Percentiles rank a stretch among this genome's conserved stretches.
phyloP scores from a whole-genome alignment of 1,140 invertebrate genomes.

The Neuroterus valhalla region DNA sequence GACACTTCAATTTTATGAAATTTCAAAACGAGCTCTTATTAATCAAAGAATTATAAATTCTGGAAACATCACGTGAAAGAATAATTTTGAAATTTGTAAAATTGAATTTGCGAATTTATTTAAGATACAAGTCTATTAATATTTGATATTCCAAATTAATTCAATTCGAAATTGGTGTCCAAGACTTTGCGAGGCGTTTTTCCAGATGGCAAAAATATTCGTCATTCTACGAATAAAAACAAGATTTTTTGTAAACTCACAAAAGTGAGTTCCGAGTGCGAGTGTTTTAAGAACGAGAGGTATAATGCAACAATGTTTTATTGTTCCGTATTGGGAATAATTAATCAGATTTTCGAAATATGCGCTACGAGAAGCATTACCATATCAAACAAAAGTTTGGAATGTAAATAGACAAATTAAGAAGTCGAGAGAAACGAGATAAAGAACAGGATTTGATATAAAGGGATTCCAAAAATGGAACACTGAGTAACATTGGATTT shows the following conservation, averaged over 20 bases:
- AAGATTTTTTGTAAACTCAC: slow-evolving; percentile 10
- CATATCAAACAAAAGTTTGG: neutral
- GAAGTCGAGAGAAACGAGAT: too few relatives aligned
- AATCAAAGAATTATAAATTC: too few relatives aligned
- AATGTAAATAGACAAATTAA: too few relatives aligned
- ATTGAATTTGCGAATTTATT: too few relatives aligned
- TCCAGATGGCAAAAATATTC: neutral
- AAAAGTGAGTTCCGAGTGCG: slow-evolving; percentile 3
- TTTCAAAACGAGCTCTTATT: too few relatives aligned
- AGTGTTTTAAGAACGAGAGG: slow-evolving; percentile 22
- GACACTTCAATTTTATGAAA: neutral
- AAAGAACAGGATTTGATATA: too few relatives aligned
- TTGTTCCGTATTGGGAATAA: slow-evolving; percentile 22
- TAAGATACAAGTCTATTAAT: neutral
- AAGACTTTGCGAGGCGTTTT: neutral
- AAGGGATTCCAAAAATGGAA: neutral
- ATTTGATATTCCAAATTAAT: too few relatives aligned
- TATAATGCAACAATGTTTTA: slow-evolving; percentile 8
- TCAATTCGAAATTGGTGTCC: neutral
- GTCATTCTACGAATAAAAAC: slow-evolving; percentile 7
- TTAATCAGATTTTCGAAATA: slow-evolving; percentile 8
- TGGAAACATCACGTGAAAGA: too few relatives aligned
- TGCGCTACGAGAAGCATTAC: neutral
- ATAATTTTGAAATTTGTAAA: too few relatives aligned
- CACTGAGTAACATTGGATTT: too few relatives aligned